A percentile compares a stretch with the other conserved stretches of the same genome.
Evolutionary conservation across 2,797 vertebrate genomes (phyloP).

Genomic region (Chromis chromis): DNA sequence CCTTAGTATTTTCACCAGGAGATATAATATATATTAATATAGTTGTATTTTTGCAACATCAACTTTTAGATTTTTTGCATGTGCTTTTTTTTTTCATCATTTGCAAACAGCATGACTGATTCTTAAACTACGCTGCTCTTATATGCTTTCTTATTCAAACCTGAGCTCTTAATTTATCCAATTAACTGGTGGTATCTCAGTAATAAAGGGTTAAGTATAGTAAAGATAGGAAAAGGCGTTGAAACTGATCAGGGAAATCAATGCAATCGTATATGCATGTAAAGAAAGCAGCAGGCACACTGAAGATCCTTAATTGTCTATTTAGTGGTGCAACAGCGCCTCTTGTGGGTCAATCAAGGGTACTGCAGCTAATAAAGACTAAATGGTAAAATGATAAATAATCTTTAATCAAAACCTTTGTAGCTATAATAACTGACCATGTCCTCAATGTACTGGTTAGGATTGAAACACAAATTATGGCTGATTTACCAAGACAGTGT

Average conservation of each 20-base stretch:
- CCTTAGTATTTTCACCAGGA: no score
- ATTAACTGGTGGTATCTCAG: background rate
- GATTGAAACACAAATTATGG: background rate
- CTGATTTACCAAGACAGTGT: background rate
- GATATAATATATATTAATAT: no score
- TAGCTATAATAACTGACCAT: background rate
- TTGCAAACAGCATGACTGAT: background rate
- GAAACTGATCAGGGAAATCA: background rate
- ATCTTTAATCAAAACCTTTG: background rate
- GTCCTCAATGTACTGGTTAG: background rate
- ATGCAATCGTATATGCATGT: background rate
- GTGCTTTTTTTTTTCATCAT: background rate
- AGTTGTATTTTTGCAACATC: no score
- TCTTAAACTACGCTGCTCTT: background rate
- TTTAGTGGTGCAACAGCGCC: slow-evolving; percentile 62
- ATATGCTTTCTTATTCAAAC: background rate
- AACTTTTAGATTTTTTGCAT: background rate
- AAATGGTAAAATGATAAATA: background rate
- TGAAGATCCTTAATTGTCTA: background rate
- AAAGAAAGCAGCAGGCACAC: background rate
- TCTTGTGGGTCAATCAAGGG: slow-evolving; percentile 1
- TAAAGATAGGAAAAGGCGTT: background rate
- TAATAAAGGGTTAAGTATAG: background rate
- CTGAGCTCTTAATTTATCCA: background rate
- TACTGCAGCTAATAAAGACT: slow-evolving; percentile 14